These are phyloP conservation scores for Acanthisitta chloris DNA, from an alignment of 2,113 vertebrate species.

Conservation along the genomic window DNA sequence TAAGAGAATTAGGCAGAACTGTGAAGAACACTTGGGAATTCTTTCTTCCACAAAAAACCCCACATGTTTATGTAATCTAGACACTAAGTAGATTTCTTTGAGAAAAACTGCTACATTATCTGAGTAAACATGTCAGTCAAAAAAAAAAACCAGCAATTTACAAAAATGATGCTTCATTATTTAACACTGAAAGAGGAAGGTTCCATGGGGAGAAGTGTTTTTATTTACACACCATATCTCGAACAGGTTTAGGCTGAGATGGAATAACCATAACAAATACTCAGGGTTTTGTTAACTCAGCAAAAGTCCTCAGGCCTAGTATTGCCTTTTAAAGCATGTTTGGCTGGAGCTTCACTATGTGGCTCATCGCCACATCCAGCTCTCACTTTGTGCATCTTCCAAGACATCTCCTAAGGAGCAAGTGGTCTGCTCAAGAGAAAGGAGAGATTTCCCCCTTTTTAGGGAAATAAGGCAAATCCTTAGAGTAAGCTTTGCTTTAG, in stretches of 20 bases:
- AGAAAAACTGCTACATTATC: slow-evolving; percentile 78
- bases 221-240: slow-evolving; percentile 67
- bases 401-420: not conserved
- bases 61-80: slow-evolving; percentile 72
- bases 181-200: slow-evolving; percentile 61
- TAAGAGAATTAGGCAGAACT: slow-evolving; percentile 38
- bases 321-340: not conserved
- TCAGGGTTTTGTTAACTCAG: not conserved
- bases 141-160: slow-evolving; percentile 77
- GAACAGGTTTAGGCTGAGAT: slow-evolving; percentile 23
- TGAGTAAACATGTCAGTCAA: slow-evolving; percentile 80
- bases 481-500: not conserved
- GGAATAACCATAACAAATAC: not conserved
- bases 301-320: not conserved
- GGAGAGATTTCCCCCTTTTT: not conserved
- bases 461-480: not conserved
- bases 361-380: not conserved
- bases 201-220: slow-evolving; percentile 63
- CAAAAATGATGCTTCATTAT: slow-evolving; percentile 71
- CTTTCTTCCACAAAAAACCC: slow-evolving; percentile 20
- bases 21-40: slow-evolving; percentile 60
- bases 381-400: fast-evolving
- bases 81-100: slow-evolving; percentile 77
- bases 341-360: not conserved
- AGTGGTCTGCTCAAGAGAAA: not conserved